These are phyloP conservation scores for Drosophila antonietae DNA, from an alignment of 2,888 invertebrate species.

Conservation along the genomic window DNA sequence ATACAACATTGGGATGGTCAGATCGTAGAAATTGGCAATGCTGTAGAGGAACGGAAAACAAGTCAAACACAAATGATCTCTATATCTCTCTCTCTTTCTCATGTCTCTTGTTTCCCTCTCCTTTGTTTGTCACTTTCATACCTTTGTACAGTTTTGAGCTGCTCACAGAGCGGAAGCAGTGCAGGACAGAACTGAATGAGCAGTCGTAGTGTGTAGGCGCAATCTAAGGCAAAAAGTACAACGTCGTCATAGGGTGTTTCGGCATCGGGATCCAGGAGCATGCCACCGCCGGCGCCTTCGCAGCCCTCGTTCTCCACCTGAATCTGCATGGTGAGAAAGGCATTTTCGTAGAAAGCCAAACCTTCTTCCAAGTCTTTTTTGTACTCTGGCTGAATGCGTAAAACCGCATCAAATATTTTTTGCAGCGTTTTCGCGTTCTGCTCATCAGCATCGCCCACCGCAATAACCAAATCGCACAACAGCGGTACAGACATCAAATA, in stretches of 20 bases:
- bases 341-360: constrained; percentile 86
- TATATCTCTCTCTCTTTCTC: background rate
- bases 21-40: constrained; percentile 91
- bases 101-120: background rate
- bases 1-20: constrained; percentile 89
- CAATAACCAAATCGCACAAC: constrained; percentile 90
- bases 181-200: constrained; percentile 88
- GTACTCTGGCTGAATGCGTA: constrained; percentile 87
- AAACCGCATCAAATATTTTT: constrained; percentile 88
- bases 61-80: background rate
- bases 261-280: constrained; percentile 62
- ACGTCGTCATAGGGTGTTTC: constrained; percentile 87
- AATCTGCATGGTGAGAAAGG: constrained; percentile 80
- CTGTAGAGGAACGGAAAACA: constrained; percentile 83
- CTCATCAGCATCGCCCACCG: constrained; percentile 89
- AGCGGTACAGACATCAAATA: constrained; percentile 93
- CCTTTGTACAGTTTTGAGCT: constrained; percentile 87
- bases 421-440: constrained; percentile 87
- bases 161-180: constrained; percentile 86
- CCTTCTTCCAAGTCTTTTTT: constrained; percentile 87
- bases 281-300: constrained; percentile 77
- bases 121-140: constrained; percentile 52
- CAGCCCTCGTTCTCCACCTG: constrained; percentile 83
- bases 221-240: constrained; percentile 89
- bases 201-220: constrained; percentile 88